phyloP scores from a whole-genome alignment of 2,797 vertebrate species.

The Sebastes hubbsi region DNA sequence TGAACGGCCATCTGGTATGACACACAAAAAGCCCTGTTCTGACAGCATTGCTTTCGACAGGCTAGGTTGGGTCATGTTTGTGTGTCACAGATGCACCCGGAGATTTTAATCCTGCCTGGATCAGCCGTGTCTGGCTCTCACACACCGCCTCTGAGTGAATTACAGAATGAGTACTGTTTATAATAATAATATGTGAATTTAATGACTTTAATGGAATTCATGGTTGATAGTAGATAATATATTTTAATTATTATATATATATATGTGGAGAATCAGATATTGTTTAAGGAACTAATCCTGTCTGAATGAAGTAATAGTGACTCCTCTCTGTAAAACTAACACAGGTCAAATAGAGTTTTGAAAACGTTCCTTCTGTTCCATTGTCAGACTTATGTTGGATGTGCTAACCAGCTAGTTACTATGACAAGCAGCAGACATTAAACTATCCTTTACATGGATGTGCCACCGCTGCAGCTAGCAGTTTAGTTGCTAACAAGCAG shows the following conservation, averaged over 20 bases:
- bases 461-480: slow-evolving; percentile 11
- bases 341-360: background rate
- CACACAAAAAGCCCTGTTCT: slow-evolving; percentile 4
- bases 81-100: slow-evolving; percentile 38
- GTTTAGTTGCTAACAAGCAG: slow-evolving; percentile 40
- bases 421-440: slow-evolving; percentile 14
- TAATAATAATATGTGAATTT: background rate
- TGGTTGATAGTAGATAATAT: background rate
- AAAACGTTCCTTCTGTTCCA: background rate
- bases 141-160: background rate
- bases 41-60: slow-evolving; percentile 12
- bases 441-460: slow-evolving; percentile 19
- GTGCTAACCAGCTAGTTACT: slow-evolving; percentile 20
- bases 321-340: background rate
- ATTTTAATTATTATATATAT: background rate
- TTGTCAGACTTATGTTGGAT: background rate
- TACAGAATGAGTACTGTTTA: background rate
- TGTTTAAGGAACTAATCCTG: background rate
- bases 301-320: background rate
- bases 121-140: slow-evolving; percentile 1
- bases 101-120: slow-evolving; percentile 34
- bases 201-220: background rate
- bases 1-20: slow-evolving; percentile 41
- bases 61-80: slow-evolving; percentile 9
- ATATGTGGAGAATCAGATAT: too few species aligned